These are phyloP conservation scores for Anabas testudineus DNA, from an alignment of 2,797 vertebrate genomes.

Conservation along the genomic window DNA sequence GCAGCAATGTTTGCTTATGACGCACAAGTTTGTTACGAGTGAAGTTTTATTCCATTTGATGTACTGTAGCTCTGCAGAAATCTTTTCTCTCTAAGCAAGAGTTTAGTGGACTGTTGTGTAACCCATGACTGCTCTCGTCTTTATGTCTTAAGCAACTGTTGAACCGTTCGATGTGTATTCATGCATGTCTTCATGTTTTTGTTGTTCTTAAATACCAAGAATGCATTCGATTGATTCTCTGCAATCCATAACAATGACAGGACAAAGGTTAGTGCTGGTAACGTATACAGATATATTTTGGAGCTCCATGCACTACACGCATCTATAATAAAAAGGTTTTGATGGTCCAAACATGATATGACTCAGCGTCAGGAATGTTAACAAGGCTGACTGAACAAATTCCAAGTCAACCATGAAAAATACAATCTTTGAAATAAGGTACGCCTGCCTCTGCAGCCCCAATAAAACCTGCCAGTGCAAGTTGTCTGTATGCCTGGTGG, in stretches of 20 bases:
- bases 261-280: neutral
- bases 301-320: too few relatives aligned
- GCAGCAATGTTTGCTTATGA: constrained; percentile 12
- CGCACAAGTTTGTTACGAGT: constrained; percentile 32
- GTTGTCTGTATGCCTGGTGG: too few relatives aligned
- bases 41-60: constrained; percentile 42
- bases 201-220: neutral
- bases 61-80: constrained; percentile 1
- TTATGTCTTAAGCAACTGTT: constrained; percentile 4
- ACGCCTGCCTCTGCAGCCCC: too few relatives aligned
- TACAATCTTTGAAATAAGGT: too few relatives aligned
- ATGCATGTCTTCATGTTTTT: constrained; percentile 44
- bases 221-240: neutral
- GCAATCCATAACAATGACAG: neutral
- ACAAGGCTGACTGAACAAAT: too few relatives aligned
- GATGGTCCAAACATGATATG: too few relatives aligned
- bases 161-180: constrained; percentile 7
- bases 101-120: neutral
- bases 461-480: too few relatives aligned
- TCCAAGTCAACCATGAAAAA: too few relatives aligned
- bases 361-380: too few relatives aligned
- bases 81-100: constrained; percentile 16
- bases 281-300: too few relatives aligned
- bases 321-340: too few relatives aligned
- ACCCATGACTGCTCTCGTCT: neutral